Evolutionary conservation across 2,113 vertebrate species (phyloP).

Genomic region (Ginglymostoma cirratum): DNA sequence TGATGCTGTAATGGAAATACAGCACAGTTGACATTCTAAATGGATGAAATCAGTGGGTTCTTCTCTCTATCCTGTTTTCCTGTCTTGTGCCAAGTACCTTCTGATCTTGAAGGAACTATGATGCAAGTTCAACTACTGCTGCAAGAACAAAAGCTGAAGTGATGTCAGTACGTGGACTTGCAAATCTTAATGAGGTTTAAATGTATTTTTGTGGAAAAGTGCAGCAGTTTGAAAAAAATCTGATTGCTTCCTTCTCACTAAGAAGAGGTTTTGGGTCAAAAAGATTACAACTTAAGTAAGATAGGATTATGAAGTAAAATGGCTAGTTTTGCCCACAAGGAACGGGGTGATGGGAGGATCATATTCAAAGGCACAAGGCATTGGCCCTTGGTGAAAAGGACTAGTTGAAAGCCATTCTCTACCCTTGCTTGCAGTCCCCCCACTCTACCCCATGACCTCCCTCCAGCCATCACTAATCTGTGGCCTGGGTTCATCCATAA

Average conservation of each 20-base stretch:
- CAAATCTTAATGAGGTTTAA: neutral
- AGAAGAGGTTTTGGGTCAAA: neutral
- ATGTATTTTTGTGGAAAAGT: neutral
- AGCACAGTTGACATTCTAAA: neutral
- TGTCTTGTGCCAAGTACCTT: neutral
- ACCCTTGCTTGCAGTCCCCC: neutral
- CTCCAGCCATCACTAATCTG: too few species aligned
- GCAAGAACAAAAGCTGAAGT: neutral
- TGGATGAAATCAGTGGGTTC: neutral
- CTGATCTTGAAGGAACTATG: neutral
- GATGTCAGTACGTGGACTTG: neutral
- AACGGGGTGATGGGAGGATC: neutral
- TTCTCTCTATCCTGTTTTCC: neutral
- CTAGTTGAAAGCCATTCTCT: too few species aligned
- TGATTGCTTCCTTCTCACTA: neutral
- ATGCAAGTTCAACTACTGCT: neutral
- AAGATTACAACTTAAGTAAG: neutral
- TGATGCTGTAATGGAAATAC: neutral
- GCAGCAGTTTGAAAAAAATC: neutral
- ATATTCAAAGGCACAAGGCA: too few species aligned
- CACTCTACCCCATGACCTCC: neutral
- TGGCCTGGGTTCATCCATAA: too few species aligned
- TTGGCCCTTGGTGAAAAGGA: too few species aligned
- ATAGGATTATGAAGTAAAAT: neutral
- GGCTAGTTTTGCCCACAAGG: neutral